Evolutionary conservation across 2,888 invertebrate genomes (phyloP).

Genomic region (Troglohyphantes excavatus): DNA sequence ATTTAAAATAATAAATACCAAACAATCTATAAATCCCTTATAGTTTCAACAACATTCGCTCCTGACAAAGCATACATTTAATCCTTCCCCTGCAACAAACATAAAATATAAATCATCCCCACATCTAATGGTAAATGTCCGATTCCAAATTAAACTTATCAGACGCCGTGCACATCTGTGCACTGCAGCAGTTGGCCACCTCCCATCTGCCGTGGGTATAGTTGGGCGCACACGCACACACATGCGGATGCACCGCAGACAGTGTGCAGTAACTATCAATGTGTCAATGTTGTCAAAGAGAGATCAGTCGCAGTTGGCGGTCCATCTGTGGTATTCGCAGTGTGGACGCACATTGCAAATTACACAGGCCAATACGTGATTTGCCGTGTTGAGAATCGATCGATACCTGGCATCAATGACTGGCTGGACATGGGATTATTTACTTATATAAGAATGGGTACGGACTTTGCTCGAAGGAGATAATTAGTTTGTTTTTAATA

Average conservation of each 20-base stretch:
- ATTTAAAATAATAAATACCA: no score
- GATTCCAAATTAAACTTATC: neutral
- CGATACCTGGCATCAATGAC: neutral
- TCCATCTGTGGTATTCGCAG: neutral
- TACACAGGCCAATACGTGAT: neutral
- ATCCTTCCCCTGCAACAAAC: no score
- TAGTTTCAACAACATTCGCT: no score
- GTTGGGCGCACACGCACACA: no score
- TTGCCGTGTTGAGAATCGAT: neutral
- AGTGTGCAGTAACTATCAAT: neutral
- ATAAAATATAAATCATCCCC: no score
- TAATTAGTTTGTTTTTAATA: no score
- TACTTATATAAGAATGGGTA: no score
- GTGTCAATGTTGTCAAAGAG: slow-evolving; percentile 5
- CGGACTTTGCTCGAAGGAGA: no score
- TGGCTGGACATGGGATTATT: no score
- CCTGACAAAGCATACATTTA: no score
- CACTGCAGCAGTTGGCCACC: neutral
- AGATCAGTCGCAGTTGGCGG: slow-evolving; percentile 5
- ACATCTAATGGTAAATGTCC: no score
- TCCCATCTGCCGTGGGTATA: neutral
- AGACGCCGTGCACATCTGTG: neutral
- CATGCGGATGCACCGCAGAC: neutral
- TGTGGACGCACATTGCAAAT: neutral
- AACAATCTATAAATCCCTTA: no score